Conservation (phyloP, 2,888 invertebrate genomes). For the Myathropa florea region DNA sequence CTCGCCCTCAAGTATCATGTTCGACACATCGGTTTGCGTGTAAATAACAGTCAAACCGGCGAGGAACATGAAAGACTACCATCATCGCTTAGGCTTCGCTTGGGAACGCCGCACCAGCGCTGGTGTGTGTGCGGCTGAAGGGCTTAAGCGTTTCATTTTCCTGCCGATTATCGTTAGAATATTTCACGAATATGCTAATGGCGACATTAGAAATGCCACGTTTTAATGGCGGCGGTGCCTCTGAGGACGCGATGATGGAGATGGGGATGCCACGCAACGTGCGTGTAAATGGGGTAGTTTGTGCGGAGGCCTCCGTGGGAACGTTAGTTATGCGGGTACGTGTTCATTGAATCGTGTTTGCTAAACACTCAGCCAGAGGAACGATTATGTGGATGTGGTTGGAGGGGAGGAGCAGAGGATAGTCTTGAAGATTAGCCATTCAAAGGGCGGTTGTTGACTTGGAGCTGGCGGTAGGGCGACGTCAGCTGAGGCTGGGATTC, state of each 20-base stretch:
- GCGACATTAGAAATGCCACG: conserved; percentile 45
- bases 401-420: not conserved
- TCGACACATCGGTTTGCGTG: conserved; percentile 35
- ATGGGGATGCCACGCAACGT: not conserved
- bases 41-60: not conserved
- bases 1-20: conserved; percentile 24
- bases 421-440: too few relatives aligned
- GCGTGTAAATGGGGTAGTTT: not conserved
- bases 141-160: conserved; percentile 53
- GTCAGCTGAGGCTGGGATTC: too few relatives aligned
- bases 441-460: too few relatives aligned
- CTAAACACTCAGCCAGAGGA: not conserved
- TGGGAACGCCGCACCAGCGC: not conserved
- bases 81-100: conserved; percentile 10
- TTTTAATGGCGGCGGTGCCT: conserved; percentile 38
- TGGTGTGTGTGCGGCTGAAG: not conserved
- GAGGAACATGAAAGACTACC: conserved; percentile 43
- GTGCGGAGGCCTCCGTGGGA: not conserved
- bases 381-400: not conserved
- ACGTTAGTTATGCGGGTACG: not conserved
- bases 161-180: conserved; percentile 51
- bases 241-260: not conserved
- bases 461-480: too few relatives aligned
- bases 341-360: not conserved
- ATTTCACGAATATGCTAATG: conserved; percentile 55